Evolutionary conservation across 1,140 invertebrate genomes (phyloP).

Genomic region (Drosophila arizonae): DNA sequence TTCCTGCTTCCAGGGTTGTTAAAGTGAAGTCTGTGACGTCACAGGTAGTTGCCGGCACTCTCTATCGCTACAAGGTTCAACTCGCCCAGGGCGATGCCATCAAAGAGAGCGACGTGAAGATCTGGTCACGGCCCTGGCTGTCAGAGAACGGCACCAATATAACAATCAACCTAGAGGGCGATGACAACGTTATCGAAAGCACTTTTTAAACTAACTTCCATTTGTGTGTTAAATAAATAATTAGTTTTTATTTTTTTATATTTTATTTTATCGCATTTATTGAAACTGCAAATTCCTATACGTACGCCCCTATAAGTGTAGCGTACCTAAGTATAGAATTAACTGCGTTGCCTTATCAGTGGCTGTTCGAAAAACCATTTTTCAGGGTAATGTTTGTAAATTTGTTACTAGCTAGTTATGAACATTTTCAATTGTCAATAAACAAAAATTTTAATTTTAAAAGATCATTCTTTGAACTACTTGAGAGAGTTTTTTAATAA

Average conservation of each 20-base stretch:
- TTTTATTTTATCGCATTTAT: neutral
- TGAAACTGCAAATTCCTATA: neutral
- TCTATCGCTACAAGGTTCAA: slow-evolving; percentile 54
- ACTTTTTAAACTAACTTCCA: slow-evolving; percentile 3
- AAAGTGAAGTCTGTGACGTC: slow-evolving; percentile 49
- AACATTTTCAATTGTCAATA: too few relatives aligned
- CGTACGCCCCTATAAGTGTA: neutral
- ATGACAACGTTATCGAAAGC: slow-evolving; percentile 9
- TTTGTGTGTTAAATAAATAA: too few relatives aligned
- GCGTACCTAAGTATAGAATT: neutral
- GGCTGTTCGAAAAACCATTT: too few relatives aligned
- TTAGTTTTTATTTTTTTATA: too few relatives aligned
- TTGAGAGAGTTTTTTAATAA: too few relatives aligned
- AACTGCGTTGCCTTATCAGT: neutral
- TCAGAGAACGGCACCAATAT: slow-evolving; percentile 54
- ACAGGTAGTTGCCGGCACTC: slow-evolving; percentile 58
- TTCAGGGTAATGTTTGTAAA: too few relatives aligned
- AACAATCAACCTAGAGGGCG: slow-evolving; percentile 46
- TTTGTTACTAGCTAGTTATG: too few relatives aligned
- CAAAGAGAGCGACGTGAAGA: slow-evolving; percentile 56
- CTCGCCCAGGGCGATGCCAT: slow-evolving; percentile 44
- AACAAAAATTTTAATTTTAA: too few relatives aligned
- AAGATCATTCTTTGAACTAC: too few relatives aligned
- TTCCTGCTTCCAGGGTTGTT: slow-evolving; percentile 33
- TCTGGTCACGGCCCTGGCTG: slow-evolving; percentile 53